phyloP scores from a whole-genome alignment of 1,140 invertebrate species.

The Saccostrea glomerata region DNA sequence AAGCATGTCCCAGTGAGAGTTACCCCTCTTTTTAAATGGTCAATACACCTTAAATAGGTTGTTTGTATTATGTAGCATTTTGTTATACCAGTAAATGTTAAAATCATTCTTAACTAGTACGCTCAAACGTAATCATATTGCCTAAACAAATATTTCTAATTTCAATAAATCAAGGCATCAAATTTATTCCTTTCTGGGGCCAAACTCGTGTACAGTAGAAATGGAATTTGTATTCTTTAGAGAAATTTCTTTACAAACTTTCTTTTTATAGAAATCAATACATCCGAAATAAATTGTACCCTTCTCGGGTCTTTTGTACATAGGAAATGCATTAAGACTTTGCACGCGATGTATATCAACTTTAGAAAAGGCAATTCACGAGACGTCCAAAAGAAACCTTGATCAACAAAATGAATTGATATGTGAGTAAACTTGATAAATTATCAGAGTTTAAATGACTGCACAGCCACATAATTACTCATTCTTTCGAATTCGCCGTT shows the following conservation, averaged over 20 bases:
- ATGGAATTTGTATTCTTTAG: not conserved
- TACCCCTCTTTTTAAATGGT: too few species aligned
- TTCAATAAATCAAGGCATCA: too few species aligned
- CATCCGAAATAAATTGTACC: not conserved
- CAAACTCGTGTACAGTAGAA: not conserved
- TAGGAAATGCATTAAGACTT: not conserved
- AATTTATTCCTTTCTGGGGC: not conserved
- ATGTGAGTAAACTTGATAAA: constrained; percentile 15
- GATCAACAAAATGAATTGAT: constrained; percentile 9
- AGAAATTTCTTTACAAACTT: not conserved
- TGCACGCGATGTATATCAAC: constrained; percentile 19
- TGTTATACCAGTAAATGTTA: too few species aligned
- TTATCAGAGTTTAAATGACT: constrained; percentile 14
- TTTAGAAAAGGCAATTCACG: not conserved
- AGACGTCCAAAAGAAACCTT: not conserved
- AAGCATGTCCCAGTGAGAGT: too few species aligned
- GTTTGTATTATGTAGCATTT: too few species aligned
- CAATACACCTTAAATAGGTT: too few species aligned
- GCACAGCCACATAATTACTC: not conserved
- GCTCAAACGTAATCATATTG: not conserved
- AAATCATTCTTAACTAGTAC: not conserved
- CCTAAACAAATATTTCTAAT: not conserved
- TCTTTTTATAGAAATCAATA: not conserved
- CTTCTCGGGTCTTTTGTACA: not conserved
- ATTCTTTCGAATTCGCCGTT: not conserved